Evolutionary conservation across 2,797 vertebrate species (phyloP).

Genomic region (Trichosurus vulpecula): DNA sequence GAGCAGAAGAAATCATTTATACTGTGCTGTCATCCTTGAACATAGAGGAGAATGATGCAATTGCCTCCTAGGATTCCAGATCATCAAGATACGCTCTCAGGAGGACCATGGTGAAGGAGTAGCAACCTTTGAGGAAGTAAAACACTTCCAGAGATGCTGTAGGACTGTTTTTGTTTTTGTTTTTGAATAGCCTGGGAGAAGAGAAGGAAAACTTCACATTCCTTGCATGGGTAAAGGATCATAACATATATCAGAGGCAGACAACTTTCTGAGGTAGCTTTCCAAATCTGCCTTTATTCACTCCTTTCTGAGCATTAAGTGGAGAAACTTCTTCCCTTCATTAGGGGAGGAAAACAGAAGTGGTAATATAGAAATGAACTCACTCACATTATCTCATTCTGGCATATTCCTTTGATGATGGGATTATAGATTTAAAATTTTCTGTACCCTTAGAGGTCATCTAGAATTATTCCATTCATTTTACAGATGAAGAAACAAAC

Average conservation of each 20-base stretch:
- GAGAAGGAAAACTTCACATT: background rate
- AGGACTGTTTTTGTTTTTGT: background rate
- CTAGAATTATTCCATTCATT: background rate
- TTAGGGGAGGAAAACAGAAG: background rate
- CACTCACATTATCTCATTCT: background rate
- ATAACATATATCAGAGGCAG: background rate
- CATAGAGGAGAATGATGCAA: background rate
- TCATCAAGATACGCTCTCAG: background rate
- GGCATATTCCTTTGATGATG: background rate
- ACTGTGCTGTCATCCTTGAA: background rate
- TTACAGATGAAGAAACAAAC: background rate
- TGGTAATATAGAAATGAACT: background rate
- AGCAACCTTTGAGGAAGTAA: background rate
- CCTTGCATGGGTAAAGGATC: background rate
- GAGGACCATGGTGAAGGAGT: conserved; percentile 6
- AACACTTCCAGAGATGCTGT: background rate
- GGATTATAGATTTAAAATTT: background rate
- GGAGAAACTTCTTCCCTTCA: background rate
- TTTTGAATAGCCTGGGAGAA: background rate
- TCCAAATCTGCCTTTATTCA: background rate
- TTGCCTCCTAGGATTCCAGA: background rate
- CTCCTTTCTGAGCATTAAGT: background rate
- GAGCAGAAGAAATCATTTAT: conserved; percentile 18
- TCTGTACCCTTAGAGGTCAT: background rate
- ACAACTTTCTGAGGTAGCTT: background rate